Percentiles rank a stretch among this genome's conserved stretches.
phyloP scores from a whole-genome alignment of 2,888 invertebrate genomes.

The Lottia scabra region DNA sequence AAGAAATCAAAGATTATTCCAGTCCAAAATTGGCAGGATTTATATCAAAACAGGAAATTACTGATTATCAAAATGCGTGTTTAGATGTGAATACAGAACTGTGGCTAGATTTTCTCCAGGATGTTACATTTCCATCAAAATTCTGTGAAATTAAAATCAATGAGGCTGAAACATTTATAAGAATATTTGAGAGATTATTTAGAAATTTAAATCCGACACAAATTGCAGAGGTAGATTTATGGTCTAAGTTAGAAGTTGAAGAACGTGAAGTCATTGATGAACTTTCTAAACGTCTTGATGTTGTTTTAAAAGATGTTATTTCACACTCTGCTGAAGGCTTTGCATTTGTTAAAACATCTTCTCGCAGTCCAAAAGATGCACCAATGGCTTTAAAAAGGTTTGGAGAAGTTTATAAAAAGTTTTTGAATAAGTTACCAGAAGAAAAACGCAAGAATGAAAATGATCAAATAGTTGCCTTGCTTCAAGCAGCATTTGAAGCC shows the following conservation, averaged over 20 bases:
- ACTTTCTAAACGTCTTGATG: constrained; percentile 35
- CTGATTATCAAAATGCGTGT: constrained; percentile 46
- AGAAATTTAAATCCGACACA: constrained; percentile 23
- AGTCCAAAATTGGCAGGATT: constrained; percentile 53
- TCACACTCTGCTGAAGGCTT: constrained; percentile 29
- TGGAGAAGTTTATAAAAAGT: constrained; percentile 38
- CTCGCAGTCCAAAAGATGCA: constrained; percentile 58
- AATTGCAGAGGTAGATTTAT: constrained; percentile 26
- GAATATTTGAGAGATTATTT: constrained; percentile 45
- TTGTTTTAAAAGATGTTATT: constrained; percentile 36
- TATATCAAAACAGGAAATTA: constrained; percentile 41
- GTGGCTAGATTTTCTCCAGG: constrained; percentile 47
- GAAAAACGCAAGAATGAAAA: constrained; percentile 42
- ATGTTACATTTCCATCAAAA: constrained; percentile 49
- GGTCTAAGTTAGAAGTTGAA: constrained; percentile 23
- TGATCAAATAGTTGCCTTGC: constrained; percentile 46
- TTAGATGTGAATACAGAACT: constrained; percentile 54
- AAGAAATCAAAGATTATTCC: constrained; percentile 51
- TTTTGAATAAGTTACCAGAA: constrained; percentile 29
- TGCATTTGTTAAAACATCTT: constrained; percentile 58
- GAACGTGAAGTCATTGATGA: constrained; percentile 32
- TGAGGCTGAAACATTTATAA: constrained; percentile 46
- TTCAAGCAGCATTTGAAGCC: constrained; percentile 50
- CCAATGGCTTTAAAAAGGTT: constrained; percentile 47
- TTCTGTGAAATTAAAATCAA: constrained; percentile 43